phyloP scores from a whole-genome alignment of 2,888 invertebrate genomes.

The Suillia variegata region DNA sequence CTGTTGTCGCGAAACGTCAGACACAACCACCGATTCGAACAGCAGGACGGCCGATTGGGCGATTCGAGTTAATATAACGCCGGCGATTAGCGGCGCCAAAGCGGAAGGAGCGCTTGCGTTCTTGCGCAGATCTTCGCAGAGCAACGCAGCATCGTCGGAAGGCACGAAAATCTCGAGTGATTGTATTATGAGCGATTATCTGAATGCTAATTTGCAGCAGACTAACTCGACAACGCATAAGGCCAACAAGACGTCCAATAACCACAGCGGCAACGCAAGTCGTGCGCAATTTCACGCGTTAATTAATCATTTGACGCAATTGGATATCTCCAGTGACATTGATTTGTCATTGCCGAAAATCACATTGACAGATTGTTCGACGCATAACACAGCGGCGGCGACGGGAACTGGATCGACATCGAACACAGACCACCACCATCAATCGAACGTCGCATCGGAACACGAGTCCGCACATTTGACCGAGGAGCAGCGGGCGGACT shows the following conservation, averaged over 20 bases:
- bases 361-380: conserved; percentile 54
- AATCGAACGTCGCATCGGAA: not conserved
- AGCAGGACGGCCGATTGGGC: conserved; percentile 28
- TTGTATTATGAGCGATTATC: conserved; percentile 41
- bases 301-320: conserved; percentile 46
- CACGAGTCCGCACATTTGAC: too few relatives aligned
- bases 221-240: conserved; percentile 20
- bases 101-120: not conserved
- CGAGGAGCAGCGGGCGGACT: too few relatives aligned
- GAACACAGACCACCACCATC: not conserved
- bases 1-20: conserved; percentile 10
- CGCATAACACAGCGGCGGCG: conserved; percentile 18
- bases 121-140: conserved; percentile 1
- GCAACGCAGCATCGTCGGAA: not conserved
- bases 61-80: conserved; percentile 50
- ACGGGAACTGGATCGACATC: conserved; percentile 30
- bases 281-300: conserved; percentile 39
- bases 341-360: conserved; percentile 49
- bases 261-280: not conserved
- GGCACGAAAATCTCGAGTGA: not conserved
- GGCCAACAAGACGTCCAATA: conserved; percentile 21
- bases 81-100: conserved; percentile 18
- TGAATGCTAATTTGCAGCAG: conserved; percentile 29
- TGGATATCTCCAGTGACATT: conserved; percentile 45
- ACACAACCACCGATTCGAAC: not conserved